Evolutionary conservation across 2,113 vertebrate species (phyloP).

Genomic region (Promerops cafer): DNA sequence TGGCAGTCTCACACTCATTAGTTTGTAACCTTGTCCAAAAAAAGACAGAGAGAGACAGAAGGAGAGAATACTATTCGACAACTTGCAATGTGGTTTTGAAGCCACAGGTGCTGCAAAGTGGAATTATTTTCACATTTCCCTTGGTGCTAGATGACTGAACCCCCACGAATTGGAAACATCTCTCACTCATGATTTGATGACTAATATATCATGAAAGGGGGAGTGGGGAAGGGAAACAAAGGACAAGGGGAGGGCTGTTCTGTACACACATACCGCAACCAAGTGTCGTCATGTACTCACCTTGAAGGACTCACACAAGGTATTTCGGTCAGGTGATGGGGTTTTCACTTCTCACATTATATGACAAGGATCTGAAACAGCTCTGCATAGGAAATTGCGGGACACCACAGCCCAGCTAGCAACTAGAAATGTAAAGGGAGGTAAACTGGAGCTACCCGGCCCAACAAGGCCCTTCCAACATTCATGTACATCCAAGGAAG

Average conservation of each 20-base stretch:
- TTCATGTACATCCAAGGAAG: background rate
- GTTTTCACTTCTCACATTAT: conserved; percentile 2
- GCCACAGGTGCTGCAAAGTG: background rate
- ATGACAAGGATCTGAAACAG: background rate
- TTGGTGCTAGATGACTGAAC: background rate
- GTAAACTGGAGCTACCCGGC: background rate
- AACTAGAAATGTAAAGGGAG: background rate
- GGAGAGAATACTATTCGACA: background rate
- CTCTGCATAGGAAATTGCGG: background rate
- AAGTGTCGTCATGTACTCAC: background rate
- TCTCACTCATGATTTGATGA: conserved; percentile 1
- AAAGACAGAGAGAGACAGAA: background rate
- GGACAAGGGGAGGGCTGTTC: background rate
- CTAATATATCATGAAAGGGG: background rate
- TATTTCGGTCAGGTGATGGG: background rate
- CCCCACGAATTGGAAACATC: background rate
- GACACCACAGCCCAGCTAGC: background rate
- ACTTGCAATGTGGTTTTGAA: background rate
- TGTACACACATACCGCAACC: background rate
- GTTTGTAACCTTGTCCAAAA: conserved; percentile 40
- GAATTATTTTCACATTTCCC: background rate
- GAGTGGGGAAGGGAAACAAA: background rate
- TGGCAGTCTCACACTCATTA: background rate
- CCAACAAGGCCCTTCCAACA: background rate
- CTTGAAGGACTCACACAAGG: background rate